These are phyloP conservation scores for Myrmecophaga tridactyla DNA, from an alignment of 2,113 vertebrate species.

Conservation along the genomic window DNA sequence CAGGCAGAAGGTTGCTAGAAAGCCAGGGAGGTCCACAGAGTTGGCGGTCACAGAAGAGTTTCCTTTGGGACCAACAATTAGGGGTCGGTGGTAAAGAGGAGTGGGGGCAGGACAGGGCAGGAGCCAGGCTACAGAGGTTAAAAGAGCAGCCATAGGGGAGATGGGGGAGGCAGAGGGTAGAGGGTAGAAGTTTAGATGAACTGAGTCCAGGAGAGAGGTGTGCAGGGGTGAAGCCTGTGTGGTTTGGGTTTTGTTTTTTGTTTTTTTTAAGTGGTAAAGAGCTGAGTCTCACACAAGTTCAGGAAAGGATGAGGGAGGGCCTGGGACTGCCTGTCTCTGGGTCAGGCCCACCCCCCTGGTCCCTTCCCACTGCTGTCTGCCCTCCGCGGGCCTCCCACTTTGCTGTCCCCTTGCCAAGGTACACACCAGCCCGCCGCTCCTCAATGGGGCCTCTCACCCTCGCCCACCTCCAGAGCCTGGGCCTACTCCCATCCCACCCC, in stretches of 20 bases:
- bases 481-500: background rate
- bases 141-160: background rate
- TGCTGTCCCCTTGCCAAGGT: constrained; percentile 73
- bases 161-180: accelerated
- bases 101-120: background rate
- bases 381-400: constrained; percentile 68
- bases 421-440: constrained; percentile 63
- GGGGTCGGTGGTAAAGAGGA: background rate
- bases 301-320: background rate
- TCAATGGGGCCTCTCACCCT: constrained; percentile 58
- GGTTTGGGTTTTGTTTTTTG: background rate
- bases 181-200: background rate
- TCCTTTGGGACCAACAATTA: background rate
- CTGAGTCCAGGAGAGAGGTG: background rate
- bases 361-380: constrained; percentile 28
- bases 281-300: background rate
- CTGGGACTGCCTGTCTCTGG: background rate
- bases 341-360: background rate
- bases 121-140: background rate
- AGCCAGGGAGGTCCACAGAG: background rate
- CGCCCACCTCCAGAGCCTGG: constrained; percentile 31
- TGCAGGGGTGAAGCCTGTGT: background rate
- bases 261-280: background rate
- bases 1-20: background rate
- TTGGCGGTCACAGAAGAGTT: background rate